Percentiles rank a stretch among this genome's conserved stretches.
Conservation (phyloP, 64 coral and sea anemone species). For the Dendrophyllia cribrosa region DNA sequence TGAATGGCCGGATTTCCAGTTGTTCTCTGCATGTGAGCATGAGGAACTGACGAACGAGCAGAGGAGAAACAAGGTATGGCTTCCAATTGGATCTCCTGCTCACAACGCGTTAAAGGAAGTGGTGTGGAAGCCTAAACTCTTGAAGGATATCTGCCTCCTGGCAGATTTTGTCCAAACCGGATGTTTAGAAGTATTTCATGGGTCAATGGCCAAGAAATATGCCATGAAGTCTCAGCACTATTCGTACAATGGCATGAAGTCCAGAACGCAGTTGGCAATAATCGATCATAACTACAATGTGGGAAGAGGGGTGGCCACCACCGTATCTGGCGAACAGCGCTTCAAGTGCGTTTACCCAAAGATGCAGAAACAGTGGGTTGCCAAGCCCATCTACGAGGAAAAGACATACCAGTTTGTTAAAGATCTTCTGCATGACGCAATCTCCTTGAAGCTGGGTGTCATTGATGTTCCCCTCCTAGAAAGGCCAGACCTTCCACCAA, state of each 20-base stretch:
- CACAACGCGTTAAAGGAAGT: conserved; percentile 24
- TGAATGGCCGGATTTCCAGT: neutral
- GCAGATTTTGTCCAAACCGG: conserved; percentile 30
- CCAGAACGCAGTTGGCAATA: conserved; percentile 35
- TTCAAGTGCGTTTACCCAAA: conserved; percentile 42
- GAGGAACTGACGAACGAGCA: neutral
- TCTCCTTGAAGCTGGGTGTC: neutral
- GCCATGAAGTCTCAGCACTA: conserved; percentile 43
- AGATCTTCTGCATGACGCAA: neutral
- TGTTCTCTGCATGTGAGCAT: neutral
- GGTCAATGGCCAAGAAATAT: conserved; percentile 20
- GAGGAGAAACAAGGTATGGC: neutral
- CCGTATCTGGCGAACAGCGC: conserved; percentile 17
- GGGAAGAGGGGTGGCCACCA: neutral
- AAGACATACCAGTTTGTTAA: conserved; percentile 10
- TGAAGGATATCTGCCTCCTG: conserved; percentile 21
- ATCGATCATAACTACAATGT: too few species aligned
- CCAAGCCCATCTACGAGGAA: neutral
- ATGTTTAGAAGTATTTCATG: conserved; percentile 36
- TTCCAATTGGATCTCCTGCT: conserved; percentile 19
- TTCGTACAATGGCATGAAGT: conserved; percentile 61
- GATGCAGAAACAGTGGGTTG: neutral
- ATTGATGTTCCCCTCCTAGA: neutral
- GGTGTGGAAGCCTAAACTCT: conserved; percentile 8
- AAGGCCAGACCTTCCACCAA: neutral